Conservation (phyloP, 2,888 invertebrate genomes). For the Limnephilus lunatus region DNA sequence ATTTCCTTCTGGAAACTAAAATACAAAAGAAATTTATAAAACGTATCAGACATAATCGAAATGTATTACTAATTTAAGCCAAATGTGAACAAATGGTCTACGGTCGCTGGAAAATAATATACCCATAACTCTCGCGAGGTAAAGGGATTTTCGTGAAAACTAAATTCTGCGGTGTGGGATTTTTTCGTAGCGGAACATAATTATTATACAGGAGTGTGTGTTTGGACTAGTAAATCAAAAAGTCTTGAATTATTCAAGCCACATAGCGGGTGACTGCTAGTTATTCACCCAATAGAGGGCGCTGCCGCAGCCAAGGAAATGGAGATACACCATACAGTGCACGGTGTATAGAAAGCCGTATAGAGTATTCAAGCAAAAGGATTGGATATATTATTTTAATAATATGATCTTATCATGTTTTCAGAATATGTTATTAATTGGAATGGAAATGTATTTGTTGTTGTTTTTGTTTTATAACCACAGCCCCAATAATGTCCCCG, state of each 20-base stretch:
- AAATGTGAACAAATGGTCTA: conserved; percentile 47
- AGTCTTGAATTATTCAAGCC: conserved; percentile 44
- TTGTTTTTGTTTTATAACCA: not conserved
- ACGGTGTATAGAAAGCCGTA: not conserved
- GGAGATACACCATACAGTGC: not conserved
- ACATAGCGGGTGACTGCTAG: conserved; percentile 34
- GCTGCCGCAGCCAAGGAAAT: not conserved
- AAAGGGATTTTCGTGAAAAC: conserved; percentile 48
- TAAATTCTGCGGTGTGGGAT: conserved; percentile 44
- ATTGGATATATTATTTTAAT: not conserved
- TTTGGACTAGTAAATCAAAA: conserved; percentile 51
- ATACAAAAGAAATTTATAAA: conserved; percentile 23
- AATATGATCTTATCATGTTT: not conserved
- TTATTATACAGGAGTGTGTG: conserved; percentile 47
- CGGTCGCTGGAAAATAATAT: conserved; percentile 41
- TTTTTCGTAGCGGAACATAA: conserved; percentile 44
- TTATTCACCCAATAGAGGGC: conserved; percentile 33
- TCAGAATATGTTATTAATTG: too few species aligned
- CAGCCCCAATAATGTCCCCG: too few species aligned
- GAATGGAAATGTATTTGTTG: not conserved
- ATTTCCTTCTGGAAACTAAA: not conserved
- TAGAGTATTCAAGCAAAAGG: not conserved
- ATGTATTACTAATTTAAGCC: conserved; percentile 40
- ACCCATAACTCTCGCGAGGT: conserved; percentile 41
- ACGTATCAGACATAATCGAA: conserved; percentile 45